A percentile compares a stretch with the other conserved stretches of the same genome.
Evolutionary conservation across 2,113 vertebrate genomes (phyloP).

Genomic region (Glareola pratincola): DNA sequence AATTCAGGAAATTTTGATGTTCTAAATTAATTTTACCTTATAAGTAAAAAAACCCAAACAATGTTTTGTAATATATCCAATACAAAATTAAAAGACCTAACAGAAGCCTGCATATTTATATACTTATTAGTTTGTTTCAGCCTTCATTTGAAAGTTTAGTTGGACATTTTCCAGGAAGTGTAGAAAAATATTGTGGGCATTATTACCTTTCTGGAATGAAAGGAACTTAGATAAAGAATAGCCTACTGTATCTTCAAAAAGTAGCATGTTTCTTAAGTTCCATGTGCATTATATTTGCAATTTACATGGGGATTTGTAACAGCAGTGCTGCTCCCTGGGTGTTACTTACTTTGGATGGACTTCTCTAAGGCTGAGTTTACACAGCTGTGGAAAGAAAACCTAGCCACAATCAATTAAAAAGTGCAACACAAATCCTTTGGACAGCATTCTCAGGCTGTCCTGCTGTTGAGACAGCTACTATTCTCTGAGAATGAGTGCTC

Average conservation of each 20-base stretch:
- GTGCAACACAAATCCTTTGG: slow-evolving; percentile 33
- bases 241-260: slow-evolving; percentile 54
- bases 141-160: slow-evolving; percentile 1
- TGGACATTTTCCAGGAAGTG: background rate
- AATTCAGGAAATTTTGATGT: background rate
- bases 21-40: background rate
- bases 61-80: background rate
- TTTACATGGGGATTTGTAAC: slow-evolving; percentile 70
- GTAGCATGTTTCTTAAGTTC: slow-evolving; percentile 18
- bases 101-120: background rate
- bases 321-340: slow-evolving; percentile 4
- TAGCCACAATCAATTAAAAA: slow-evolving; percentile 57
- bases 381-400: slow-evolving; percentile 70
- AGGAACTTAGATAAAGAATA: slow-evolving; percentile 31
- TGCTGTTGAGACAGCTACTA: slow-evolving; percentile 41
- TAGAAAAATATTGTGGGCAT: background rate
- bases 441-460: slow-evolving; percentile 53
- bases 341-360: slow-evolving; percentile 50
- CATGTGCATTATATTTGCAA: slow-evolving; percentile 51
- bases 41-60: background rate
- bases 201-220: slow-evolving; percentile 30
- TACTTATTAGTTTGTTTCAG: background rate
- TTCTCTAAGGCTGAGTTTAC: slow-evolving; percentile 64
- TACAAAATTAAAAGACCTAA: slow-evolving; percentile 18
- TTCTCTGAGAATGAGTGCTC: background rate